Evolutionary conservation across 2,113 vertebrate species (phyloP), one percentile per base, ranked within the genome.

Genomic region (Neomonachus schauinslandi): DNA sequence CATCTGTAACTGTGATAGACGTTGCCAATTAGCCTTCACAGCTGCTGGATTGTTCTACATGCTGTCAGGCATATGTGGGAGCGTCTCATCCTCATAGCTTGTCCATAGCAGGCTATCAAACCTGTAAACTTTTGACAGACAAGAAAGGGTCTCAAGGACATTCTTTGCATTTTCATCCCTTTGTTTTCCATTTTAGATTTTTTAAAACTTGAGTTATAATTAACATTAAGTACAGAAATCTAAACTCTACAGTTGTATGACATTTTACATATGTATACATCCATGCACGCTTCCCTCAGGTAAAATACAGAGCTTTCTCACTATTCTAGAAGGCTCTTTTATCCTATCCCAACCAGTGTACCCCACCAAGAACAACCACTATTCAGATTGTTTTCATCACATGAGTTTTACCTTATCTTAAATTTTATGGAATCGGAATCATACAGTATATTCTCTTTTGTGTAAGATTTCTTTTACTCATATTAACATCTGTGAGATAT

Each of bases 11-110:
- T 13, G 4, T 46, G 46, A 33, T 61, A 18, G 76, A 63, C 16
- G 0, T 1, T 7, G 33, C 9, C 2, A 5, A 2, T 42, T 21
- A 15, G 49, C 55, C 12, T 51, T 42, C 5, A 6, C 2, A 61
- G 87, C 76, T n/a, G 2, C 0, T 11, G 11, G 28, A 0, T 13
- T 46, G 1, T 51, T 42, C 36, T 53, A 16, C 12, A 1, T 15
- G 26, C 3, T 24, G 9, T 46, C 80, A 28, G 74, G 59, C 13
- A 1, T 39, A 24, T 1, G 2, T 1, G 49, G 8, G 69, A n/a
- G 14, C 1, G 12, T 15, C 28, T 81, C 69, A 39, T 76, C 51
- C 46, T 57, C 7, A 1, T 0, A n/a, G 7, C 39, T 80, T 39
- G 11, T 61, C 96, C 74, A 31, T 39, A 31, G 51, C 21, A 85